Evolutionary conservation across 2,113 vertebrate genomes (phyloP).

Genomic region (Rhinolophus ferrumequinum): DNA sequence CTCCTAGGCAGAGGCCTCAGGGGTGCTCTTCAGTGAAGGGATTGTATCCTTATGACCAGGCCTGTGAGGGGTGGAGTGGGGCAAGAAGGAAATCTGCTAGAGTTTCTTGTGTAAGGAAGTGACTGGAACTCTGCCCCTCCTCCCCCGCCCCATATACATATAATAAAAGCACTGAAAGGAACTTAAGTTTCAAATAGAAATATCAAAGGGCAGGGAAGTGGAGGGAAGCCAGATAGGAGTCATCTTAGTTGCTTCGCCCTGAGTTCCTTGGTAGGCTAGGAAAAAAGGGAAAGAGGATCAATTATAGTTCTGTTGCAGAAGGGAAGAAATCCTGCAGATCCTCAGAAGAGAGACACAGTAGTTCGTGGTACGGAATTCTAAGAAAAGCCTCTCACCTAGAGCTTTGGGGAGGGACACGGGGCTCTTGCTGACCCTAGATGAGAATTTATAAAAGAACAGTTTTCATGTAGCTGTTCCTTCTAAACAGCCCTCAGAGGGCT

Average conservation of each 20-base stretch:
- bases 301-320: not conserved
- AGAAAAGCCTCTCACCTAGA: not conserved
- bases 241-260: not conserved
- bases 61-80: not conserved
- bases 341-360: not conserved
- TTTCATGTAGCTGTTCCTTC: not conserved
- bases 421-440: not conserved
- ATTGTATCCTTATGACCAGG: not conserved
- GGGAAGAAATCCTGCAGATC: not conserved
- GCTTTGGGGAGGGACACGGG: not conserved
- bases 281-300: conserved; percentile 6
- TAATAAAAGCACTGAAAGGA: conserved; percentile 17
- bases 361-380: conserved; percentile 1
- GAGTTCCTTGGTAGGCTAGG: not conserved
- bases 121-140: not conserved
- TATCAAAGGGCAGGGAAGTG: conserved; percentile 37
- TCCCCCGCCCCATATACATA: not conserved
- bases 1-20: not conserved
- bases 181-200: conserved; percentile 24
- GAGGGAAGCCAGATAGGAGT: not conserved
- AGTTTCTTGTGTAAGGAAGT: conserved; percentile 2
- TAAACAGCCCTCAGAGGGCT: not conserved
- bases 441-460: not conserved
- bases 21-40: not conserved
- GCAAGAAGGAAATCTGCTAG: not conserved